phyloP scores from a whole-genome alignment of 2,797 vertebrate species.

The Eospalax fontanierii region DNA sequence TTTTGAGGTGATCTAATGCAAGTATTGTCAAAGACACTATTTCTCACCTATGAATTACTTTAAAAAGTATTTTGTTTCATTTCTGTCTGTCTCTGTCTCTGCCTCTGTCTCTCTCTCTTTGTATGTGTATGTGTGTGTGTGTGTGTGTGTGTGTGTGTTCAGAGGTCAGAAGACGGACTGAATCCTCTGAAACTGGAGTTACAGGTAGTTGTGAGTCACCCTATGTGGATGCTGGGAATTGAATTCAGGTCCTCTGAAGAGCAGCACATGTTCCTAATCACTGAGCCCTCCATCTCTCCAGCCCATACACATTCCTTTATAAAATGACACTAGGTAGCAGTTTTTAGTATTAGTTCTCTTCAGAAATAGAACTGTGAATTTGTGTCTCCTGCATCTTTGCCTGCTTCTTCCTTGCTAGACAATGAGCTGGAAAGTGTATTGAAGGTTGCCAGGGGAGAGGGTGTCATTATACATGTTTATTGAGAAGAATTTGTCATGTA shows the following conservation, averaged over 20 bases:
- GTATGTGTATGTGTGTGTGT: neutral
- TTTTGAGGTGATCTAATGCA: neutral
- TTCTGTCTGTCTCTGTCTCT: too few relatives aligned
- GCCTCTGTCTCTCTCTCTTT: neutral
- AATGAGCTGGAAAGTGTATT: neutral
- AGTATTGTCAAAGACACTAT: conserved; percentile 30
- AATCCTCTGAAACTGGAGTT: neutral
- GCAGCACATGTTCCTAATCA: too few relatives aligned
- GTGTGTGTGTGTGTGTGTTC: neutral
- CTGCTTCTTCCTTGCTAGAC: neutral
- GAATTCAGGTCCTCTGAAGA: neutral
- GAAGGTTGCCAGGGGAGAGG: neutral
- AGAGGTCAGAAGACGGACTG: neutral
- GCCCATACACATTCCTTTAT: neutral
- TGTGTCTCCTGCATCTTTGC: neutral
- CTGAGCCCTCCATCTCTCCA: neutral
- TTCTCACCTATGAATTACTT: neutral
- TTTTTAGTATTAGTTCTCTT: conserved; percentile 33
- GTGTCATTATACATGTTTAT: neutral
- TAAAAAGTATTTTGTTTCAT: neutral
- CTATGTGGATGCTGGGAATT: neutral
- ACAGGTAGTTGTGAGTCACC: neutral
- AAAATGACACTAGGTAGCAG: neutral
- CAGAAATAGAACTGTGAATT: conserved; percentile 24
- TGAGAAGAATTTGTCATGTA: neutral